phyloP scores from a whole-genome alignment of 1,140 invertebrate species.

The Lordiphosa clarofinis region DNA sequence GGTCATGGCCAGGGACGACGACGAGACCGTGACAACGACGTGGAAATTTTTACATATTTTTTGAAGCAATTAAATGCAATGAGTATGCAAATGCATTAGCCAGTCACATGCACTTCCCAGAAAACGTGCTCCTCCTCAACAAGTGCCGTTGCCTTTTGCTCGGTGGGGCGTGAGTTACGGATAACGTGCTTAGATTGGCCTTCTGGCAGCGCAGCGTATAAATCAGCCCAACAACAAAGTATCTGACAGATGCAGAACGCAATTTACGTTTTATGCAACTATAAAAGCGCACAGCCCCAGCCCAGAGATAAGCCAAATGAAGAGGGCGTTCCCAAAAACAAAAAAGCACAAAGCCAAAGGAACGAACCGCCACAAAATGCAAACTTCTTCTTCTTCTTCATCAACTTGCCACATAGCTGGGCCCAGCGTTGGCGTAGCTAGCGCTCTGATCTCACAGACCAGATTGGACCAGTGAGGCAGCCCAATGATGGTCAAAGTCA shows the following conservation, averaged over 20 bases:
- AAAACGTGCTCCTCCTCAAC: slow-evolving; percentile 47
- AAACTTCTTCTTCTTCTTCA: slow-evolving; percentile 2
- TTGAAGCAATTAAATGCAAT: slow-evolving; percentile 72
- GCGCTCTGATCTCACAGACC: slow-evolving; percentile 37
- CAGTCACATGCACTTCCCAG: slow-evolving; percentile 44
- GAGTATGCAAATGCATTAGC: slow-evolving; percentile 72
- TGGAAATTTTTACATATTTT: slow-evolving; percentile 66
- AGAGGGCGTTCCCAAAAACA: slow-evolving; percentile 52
- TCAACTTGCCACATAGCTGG: neutral
- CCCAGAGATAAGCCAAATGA: slow-evolving; percentile 60
- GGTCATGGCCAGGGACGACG: slow-evolving; percentile 16
- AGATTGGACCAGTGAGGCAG: slow-evolving; percentile 34
- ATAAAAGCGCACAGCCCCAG: slow-evolving; percentile 39
- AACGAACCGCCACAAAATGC: neutral
- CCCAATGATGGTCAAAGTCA: slow-evolving; percentile 53
- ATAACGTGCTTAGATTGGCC: slow-evolving; percentile 69
- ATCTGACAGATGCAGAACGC: slow-evolving; percentile 71
- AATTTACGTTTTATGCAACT: slow-evolving; percentile 64
- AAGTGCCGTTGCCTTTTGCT: slow-evolving; percentile 35
- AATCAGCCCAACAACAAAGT: slow-evolving; percentile 55
- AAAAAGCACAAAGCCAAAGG: slow-evolving; percentile 17
- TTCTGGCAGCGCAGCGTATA: slow-evolving; percentile 39
- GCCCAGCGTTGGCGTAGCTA: slow-evolving; percentile 61
- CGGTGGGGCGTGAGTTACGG: slow-evolving; percentile 56
- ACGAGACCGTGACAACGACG: slow-evolving; percentile 59